Percentiles rank a stretch among this genome's conserved stretches.
These are phyloP conservation scores for Neelides sp. DNA, from an alignment of 1,140 invertebrate species.

Conservation along the genomic window DNA sequence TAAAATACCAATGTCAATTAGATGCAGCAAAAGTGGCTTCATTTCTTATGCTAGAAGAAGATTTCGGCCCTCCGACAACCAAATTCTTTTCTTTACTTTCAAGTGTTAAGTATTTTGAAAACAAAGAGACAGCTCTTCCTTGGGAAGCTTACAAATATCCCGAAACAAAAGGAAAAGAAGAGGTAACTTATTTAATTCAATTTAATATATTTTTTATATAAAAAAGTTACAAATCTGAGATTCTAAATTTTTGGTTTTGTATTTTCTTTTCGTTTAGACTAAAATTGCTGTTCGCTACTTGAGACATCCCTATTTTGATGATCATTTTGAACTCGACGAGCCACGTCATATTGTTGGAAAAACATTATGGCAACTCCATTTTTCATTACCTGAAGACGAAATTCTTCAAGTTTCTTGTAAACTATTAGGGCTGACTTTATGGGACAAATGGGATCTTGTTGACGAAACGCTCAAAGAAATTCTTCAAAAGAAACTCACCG, in stretches of 20 bases:
- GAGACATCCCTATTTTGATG: constrained; percentile 67
- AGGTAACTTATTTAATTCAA: constrained; percentile 27
- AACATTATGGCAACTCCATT: constrained; percentile 49
- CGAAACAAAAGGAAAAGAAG: constrained; percentile 45
- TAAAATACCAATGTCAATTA: no score
- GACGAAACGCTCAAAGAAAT: constrained; percentile 37
- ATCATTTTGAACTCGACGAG: constrained; percentile 70
- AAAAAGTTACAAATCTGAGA: neutral
- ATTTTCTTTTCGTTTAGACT: constrained; percentile 36
- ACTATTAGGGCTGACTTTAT: constrained; percentile 52
- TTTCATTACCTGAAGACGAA: constrained; percentile 34
- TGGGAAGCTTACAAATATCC: constrained; percentile 39
- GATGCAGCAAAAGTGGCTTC: constrained; percentile 62
- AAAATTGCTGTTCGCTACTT: constrained; percentile 65
- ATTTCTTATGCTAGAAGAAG: constrained; percentile 79
- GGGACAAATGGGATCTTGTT: constrained; percentile 52
- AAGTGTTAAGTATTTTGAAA: constrained; percentile 58
- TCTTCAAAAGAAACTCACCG: constrained; percentile 33
- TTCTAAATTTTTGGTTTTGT: constrained; percentile 13
- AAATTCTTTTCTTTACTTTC: constrained; percentile 57
- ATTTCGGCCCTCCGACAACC: constrained; percentile 56
- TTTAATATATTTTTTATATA: constrained; percentile 16
- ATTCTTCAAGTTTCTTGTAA: constrained; percentile 49
- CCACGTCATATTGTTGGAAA: constrained; percentile 58
- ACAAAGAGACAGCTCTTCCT: constrained; percentile 37